phyloP scores from a whole-genome alignment of 2,888 invertebrate species.

The Cerceris rybyensis region DNA sequence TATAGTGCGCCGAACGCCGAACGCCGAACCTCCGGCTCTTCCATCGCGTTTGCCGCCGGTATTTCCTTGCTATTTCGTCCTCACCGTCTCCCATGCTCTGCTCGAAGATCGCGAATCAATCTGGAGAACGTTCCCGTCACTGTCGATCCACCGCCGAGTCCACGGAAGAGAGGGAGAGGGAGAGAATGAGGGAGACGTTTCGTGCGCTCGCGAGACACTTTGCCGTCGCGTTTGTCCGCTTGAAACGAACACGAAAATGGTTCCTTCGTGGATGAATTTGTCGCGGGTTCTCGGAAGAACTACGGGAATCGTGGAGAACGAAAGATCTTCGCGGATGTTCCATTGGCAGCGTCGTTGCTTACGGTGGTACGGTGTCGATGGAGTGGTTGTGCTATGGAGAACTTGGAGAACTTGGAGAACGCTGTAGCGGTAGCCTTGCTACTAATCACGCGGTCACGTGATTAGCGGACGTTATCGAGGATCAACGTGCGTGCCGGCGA shows the following conservation, averaged over 20 bases:
- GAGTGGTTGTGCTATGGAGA: constrained; percentile 53
- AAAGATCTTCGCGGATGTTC: background rate
- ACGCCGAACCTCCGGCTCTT: constrained; percentile 56
- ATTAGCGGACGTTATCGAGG: constrained; percentile 38
- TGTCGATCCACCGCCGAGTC: constrained; percentile 6
- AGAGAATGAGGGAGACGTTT: too few relatives aligned
- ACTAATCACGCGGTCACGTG: constrained; percentile 47
- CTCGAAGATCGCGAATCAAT: constrained; percentile 2
- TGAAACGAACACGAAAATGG: too few relatives aligned
- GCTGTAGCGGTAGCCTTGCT: constrained; percentile 27
- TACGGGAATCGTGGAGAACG: too few relatives aligned
- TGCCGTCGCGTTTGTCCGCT: too few relatives aligned
- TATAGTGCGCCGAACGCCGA: constrained; percentile 69
- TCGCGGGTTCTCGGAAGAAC: too few relatives aligned
- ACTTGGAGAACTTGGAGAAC: constrained; percentile 9
- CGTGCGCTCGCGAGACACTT: too few relatives aligned
- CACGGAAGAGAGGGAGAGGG: too few relatives aligned
- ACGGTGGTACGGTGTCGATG: constrained; percentile 21
- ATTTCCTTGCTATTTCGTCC: constrained; percentile 55
- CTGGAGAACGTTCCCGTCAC: background rate
- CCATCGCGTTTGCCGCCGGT: constrained; percentile 68
- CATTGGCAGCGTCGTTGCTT: background rate
- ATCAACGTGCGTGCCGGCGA: constrained; percentile 31
- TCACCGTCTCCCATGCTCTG: constrained; percentile 3
- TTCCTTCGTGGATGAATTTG: too few relatives aligned